Percentiles rank a stretch among this genome's conserved stretches.
Conservation (phyloP, 2,113 vertebrate genomes). For the Pelecanoides urinatrix region DNA sequence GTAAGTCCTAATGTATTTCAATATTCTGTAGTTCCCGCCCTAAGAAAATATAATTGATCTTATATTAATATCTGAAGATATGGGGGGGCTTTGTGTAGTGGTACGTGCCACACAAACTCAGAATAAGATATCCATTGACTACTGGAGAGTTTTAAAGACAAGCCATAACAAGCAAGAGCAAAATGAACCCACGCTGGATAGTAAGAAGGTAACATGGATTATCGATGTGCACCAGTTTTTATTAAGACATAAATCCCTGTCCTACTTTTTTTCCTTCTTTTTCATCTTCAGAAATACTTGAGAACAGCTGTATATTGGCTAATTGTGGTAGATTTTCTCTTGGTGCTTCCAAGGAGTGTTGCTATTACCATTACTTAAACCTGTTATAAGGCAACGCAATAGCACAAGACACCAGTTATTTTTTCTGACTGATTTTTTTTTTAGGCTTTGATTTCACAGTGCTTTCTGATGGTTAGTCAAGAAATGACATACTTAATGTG, state of each 20-base stretch:
- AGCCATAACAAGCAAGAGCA: not conserved
- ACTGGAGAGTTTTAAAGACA: not conserved
- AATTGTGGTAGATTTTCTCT: not conserved
- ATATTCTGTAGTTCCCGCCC: not conserved
- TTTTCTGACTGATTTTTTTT: not conserved
- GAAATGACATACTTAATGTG: not conserved
- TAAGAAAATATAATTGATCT: not conserved
- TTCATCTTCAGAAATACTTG: not conserved
- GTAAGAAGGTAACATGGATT: not conserved
- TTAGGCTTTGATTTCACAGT: not conserved
- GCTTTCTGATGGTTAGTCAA: not conserved
- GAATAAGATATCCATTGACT: not conserved
- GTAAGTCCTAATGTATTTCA: not conserved
- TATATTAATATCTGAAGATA: not conserved
- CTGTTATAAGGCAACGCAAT: not conserved
- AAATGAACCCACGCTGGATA: accelerated
- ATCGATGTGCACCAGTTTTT: not conserved
- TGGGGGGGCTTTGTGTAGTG: not conserved
- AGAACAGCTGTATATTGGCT: not conserved
- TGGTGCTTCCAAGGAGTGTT: accelerated
- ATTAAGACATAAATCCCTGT: not conserved
- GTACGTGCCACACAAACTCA: not conserved
- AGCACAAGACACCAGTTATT: accelerated
- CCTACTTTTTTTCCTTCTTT: not conserved
- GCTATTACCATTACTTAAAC: not conserved